Conservation (phyloP, 2,888 invertebrate genomes). For the Sussaba pulchella region DNA sequence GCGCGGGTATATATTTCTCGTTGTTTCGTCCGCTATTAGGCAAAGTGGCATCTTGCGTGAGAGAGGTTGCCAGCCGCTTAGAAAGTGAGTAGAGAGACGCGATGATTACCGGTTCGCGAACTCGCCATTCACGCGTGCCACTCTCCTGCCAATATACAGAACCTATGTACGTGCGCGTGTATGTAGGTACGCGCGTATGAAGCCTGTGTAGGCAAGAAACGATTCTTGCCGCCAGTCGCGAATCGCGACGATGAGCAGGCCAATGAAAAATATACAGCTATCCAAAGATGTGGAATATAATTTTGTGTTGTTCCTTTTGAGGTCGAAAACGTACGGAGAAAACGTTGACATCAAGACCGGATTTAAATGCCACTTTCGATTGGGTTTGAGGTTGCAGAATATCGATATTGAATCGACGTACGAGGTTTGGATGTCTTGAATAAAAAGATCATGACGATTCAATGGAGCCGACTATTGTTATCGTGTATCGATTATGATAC, state of each 20-base stretch:
- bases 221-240: slow-evolving; percentile 33
- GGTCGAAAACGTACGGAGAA: neutral
- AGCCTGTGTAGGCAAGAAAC: slow-evolving; percentile 22
- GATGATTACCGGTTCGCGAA: slow-evolving; percentile 61
- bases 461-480: no score
- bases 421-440: no score
- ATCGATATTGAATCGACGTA: no score
- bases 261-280: slow-evolving; percentile 26
- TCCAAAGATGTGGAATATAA: neutral
- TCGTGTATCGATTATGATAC: no score
- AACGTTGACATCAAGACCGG: neutral
- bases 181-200: neutral
- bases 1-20: no score
- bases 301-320: neutral
- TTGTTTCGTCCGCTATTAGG: slow-evolving; percentile 2
- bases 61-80: slow-evolving; percentile 58
- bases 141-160: slow-evolving; percentile 13
- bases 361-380: neutral
- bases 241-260: slow-evolving; percentile 28
- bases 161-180: neutral
- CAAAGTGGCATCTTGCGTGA: slow-evolving; percentile 45
- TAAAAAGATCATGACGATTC: no score
- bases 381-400: neutral
- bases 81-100: slow-evolving; percentile 60
- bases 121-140: slow-evolving; percentile 53